Evolutionary conservation across 2,113 vertebrate genomes (phyloP).

Genomic region (Lasiurus cinereus): DNA sequence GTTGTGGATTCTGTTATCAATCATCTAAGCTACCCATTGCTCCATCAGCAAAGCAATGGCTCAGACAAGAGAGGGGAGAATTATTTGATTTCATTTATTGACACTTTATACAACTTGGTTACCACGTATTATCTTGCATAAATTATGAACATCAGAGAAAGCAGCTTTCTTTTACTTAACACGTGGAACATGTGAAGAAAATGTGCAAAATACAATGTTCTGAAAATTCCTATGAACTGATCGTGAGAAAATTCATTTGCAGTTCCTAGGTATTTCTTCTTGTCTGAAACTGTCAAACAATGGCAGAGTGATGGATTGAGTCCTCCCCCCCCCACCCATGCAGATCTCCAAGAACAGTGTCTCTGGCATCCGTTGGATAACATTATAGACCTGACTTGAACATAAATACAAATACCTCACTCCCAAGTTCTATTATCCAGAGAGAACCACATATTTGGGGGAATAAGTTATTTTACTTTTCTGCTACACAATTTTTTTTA

Average conservation of each 20-base stretch:
- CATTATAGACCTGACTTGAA: conserved; percentile 44
- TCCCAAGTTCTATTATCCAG: too few relatives aligned
- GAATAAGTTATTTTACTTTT: conserved; percentile 59
- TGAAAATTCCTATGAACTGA: conserved; percentile 51
- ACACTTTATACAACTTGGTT: not conserved
- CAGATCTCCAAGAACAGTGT: not conserved
- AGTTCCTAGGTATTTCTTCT: conserved; percentile 24
- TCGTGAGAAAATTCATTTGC: conserved; percentile 46
- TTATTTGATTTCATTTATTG: conserved; percentile 47
- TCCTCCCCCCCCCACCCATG: conserved; percentile 19
- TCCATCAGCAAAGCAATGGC: conserved; percentile 5
- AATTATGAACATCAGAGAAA: conserved; percentile 40
- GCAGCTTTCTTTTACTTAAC: conserved; percentile 47
- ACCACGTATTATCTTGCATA: conserved; percentile 7
- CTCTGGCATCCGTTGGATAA: not conserved
- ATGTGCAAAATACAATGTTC: not conserved
- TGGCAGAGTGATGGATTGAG: conserved; percentile 65
- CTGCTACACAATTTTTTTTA: not conserved
- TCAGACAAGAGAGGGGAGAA: not conserved
- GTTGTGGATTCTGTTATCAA: conserved; percentile 69
- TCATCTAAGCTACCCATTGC: conserved; percentile 46
- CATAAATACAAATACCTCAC: too few relatives aligned
- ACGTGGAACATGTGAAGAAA: conserved; percentile 29
- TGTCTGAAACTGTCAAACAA: conserved; percentile 56
- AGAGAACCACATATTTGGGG: not conserved